These are phyloP conservation scores for Hippasteria phrygiana DNA, from an alignment of 53 echinoderm and acorn worm genomes.

Conservation along the genomic window DNA sequence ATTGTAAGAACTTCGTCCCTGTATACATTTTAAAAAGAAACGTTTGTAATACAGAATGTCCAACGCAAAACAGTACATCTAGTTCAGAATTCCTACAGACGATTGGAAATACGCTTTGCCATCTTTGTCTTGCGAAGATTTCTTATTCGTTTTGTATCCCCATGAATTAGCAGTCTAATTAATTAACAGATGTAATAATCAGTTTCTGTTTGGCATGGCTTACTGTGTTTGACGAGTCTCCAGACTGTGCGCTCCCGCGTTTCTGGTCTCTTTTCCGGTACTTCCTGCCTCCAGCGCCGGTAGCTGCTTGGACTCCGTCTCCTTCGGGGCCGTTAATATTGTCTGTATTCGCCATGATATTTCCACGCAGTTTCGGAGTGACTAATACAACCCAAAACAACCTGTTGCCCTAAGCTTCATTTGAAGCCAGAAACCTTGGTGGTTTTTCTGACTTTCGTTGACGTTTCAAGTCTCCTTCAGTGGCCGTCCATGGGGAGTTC, in stretches of 20 bases:
- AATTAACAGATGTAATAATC: too few relatives aligned
- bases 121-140: too few relatives aligned
- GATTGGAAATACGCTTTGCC: too few relatives aligned
- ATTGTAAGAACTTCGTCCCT: too few relatives aligned
- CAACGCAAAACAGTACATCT: too few relatives aligned
- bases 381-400: background rate
- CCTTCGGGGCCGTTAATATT: background rate
- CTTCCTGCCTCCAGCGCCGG: constrained; percentile 35
- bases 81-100: too few relatives aligned
- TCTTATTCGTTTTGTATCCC: too few relatives aligned
- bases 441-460: background rate
- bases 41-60: too few relatives aligned
- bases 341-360: constrained; percentile 42
- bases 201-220: background rate
- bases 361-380: background rate
- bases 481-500: constrained; percentile 11
- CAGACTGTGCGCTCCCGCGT: constrained; percentile 32
- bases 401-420: constrained; percentile 13
- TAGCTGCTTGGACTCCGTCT: background rate
- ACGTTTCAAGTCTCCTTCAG: background rate
- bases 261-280: constrained; percentile 48
- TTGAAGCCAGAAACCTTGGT: background rate
- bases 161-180: too few relatives aligned
- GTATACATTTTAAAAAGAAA: too few relatives aligned
- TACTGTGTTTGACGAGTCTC: constrained; percentile 43